Evolutionary conservation across 64 coral and sea anemone species (phyloP).

Genomic region (Montipora capricornis): DNA sequence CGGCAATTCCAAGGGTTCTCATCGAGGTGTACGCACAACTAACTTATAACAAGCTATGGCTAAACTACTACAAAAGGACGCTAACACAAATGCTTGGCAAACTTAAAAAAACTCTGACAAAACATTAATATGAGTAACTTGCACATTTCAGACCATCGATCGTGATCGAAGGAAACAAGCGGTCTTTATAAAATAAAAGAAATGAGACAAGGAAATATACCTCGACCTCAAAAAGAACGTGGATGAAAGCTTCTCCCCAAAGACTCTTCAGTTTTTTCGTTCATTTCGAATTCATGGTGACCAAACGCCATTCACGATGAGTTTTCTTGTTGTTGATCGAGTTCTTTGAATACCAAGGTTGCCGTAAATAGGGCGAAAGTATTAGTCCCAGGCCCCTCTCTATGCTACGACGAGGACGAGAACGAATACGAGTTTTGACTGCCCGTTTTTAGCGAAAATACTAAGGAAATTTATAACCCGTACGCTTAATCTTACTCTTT

Average conservation of each 20-base stretch:
- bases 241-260: neutral
- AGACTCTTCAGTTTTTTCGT: too few species aligned
- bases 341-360: slow-evolving; percentile 60
- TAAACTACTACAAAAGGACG: neutral
- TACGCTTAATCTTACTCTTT: too few species aligned
- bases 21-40: too few species aligned
- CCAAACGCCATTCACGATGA: neutral
- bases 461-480: too few species aligned
- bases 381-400: neutral
- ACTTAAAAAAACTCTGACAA: neutral
- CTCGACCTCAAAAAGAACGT: neutral
- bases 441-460: too few species aligned
- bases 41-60: too few species aligned
- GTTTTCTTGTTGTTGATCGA: neutral
- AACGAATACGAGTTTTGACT: too few species aligned
- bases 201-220: neutral
- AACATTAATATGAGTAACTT: too few species aligned
- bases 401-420: too few species aligned
- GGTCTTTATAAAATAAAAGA: neutral
- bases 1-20: too few species aligned
- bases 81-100: neutral
- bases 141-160: too few species aligned
- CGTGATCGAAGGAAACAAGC: neutral
- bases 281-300: neutral
- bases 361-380: neutral